A percentile compares a stretch with the other conserved stretches of the same genome.
phyloP scores from a whole-genome alignment of 2,888 invertebrate genomes.

The Tiphia femorata region DNA sequence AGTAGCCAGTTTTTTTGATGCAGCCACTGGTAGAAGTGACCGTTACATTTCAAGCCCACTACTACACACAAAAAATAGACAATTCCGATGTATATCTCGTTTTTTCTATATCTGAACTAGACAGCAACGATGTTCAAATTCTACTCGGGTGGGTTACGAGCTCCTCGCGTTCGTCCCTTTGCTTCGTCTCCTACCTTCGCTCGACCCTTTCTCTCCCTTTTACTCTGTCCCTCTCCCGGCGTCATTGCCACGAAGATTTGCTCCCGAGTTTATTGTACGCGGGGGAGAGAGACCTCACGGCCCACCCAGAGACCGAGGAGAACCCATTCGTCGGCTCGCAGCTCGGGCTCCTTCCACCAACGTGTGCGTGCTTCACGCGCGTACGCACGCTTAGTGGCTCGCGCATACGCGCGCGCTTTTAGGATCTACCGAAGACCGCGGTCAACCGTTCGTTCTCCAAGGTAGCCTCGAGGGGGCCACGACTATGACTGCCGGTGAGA shows the following conservation, averaged over 20 bases:
- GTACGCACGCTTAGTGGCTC: slow-evolving; percentile 13
- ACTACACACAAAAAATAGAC: no score
- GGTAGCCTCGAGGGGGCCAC: slow-evolving; percentile 34
- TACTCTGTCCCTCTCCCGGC: not conserved
- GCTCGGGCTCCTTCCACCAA: not conserved
- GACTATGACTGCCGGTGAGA: slow-evolving; percentile 32
- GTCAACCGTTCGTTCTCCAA: slow-evolving; percentile 28
- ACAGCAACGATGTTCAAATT: no score
- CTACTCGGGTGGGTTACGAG: not conserved
- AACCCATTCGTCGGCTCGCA: not conserved
- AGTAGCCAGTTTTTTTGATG: no score
- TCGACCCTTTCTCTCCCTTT: no score
- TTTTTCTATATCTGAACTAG: no score
- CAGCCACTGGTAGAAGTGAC: no score
- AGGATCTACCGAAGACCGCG: no score
- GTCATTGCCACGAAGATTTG: slow-evolving; percentile 23
- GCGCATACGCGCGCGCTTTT: slow-evolving; percentile 4
- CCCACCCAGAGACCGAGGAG: not conserved
- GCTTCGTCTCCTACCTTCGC: not conserved
- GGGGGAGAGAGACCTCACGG: slow-evolving; percentile 11
- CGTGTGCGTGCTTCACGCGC: slow-evolving; percentile 11
- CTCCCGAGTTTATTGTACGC: slow-evolving; percentile 35
- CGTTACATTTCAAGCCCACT: no score
- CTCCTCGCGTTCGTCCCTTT: not conserved
- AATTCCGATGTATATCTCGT: no score